Evolutionary conservation across 1,140 invertebrate genomes (phyloP).

Genomic region (Pomacea maculata): DNA sequence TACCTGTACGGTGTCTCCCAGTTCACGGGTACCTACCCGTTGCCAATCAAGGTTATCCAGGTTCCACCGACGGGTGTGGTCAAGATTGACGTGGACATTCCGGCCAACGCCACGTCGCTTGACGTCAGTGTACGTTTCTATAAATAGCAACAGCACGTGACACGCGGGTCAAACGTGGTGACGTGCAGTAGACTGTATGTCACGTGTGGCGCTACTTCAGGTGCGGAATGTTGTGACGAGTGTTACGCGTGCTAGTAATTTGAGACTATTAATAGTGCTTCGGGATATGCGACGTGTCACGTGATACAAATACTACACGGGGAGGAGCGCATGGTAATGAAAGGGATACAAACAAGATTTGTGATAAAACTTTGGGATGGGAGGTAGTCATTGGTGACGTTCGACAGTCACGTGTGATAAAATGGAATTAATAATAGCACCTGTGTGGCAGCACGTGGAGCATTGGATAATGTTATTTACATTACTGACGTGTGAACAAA

Average conservation of each 20-base stretch:
- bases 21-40: slow-evolving; percentile 15
- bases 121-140: not conserved
- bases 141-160: not conserved
- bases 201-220: too few species aligned
- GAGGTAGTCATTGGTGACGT: not conserved
- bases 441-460: too few species aligned
- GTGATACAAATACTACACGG: not conserved
- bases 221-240: too few species aligned
- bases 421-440: not conserved
- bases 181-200: too few species aligned
- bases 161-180: too few species aligned
- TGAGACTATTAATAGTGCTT: too few species aligned
- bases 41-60: not conserved
- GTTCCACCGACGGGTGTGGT: slow-evolving; percentile 4
- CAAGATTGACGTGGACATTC: slow-evolving; percentile 18
- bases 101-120: slow-evolving; percentile 15
- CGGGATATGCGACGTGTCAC: too few species aligned
- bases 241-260: too few species aligned
- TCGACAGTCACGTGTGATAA: too few species aligned
- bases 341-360: not conserved
- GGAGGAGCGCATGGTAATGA: not conserved
- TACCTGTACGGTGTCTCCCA: slow-evolving; percentile 1
- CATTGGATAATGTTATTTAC: too few species aligned
- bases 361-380: not conserved
- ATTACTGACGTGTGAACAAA: too few species aligned